A percentile compares a stretch with the other conserved stretches of the same genome.
These are phyloP conservation scores for Agrilus biguttatus DNA, from an alignment of 2,888 invertebrate species.

Conservation along the genomic window DNA sequence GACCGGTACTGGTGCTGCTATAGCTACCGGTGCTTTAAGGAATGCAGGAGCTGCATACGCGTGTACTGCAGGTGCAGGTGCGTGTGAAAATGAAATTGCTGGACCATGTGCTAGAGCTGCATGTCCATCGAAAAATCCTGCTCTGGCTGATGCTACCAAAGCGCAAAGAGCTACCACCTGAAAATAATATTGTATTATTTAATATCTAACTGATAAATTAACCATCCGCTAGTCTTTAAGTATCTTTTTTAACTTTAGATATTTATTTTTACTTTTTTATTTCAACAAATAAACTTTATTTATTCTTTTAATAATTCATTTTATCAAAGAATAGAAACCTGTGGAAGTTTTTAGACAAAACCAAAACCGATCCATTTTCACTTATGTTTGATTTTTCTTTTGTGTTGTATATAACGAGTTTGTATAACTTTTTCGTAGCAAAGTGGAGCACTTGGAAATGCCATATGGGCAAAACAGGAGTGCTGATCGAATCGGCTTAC, in stretches of 20 bases:
- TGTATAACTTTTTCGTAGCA: not conserved
- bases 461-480: too few species aligned
- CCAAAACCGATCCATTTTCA: too few species aligned
- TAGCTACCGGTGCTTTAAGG: slow-evolving; percentile 14
- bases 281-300: too few species aligned
- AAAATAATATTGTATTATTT: slow-evolving; percentile 5
- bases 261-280: too few species aligned
- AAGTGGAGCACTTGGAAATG: not conserved
- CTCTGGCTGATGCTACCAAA: slow-evolving; percentile 30
- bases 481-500: too few species aligned
- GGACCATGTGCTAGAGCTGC: slow-evolving; percentile 4
- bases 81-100: not conserved
- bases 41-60: slow-evolving; percentile 11
- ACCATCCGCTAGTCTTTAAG: not conserved
- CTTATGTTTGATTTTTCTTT: not conserved
- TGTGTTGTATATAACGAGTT: not conserved
- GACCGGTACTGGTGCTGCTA: slow-evolving; percentile 15
- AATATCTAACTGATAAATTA: not conserved
- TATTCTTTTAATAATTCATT: too few species aligned
- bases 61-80: slow-evolving; percentile 10
- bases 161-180: slow-evolving; percentile 26
- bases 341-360: too few species aligned
- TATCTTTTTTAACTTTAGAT: too few species aligned
- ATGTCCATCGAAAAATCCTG: slow-evolving; percentile 30
- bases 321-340: too few species aligned